phyloP scores from a whole-genome alignment of 1,140 invertebrate genomes.

The Pogonomyrmex californicus region DNA sequence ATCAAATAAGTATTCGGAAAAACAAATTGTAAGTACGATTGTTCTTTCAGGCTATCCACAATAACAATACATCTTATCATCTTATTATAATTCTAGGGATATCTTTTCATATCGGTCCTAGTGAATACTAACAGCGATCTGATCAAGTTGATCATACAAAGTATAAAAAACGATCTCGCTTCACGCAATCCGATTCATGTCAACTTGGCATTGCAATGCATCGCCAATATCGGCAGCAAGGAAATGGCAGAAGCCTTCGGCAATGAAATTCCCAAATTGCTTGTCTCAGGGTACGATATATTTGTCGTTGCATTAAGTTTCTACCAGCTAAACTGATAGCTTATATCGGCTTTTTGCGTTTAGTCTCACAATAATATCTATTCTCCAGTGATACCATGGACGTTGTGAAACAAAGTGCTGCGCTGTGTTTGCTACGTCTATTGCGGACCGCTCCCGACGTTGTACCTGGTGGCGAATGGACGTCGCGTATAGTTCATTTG shows the following conservation, averaged over 20 bases:
- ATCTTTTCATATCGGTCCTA: slow-evolving; percentile 99
- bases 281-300: slow-evolving; percentile 96
- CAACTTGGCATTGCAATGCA: slow-evolving; percentile 99
- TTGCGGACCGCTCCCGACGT: slow-evolving; percentile 97
- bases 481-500: slow-evolving; percentile 99
- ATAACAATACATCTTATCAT: neutral
- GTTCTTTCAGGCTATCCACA: neutral
- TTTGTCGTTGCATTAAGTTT: slow-evolving; percentile 11
- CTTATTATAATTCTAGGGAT: slow-evolving; percentile 91
- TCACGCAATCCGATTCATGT: slow-evolving; percentile 99
- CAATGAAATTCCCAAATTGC: slow-evolving; percentile 98
- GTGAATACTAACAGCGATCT: slow-evolving; percentile 99
- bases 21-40: slow-evolving; percentile 97
- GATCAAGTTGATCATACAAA: slow-evolving; percentile 99
- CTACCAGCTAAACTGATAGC: slow-evolving; percentile 22
- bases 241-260: slow-evolving; percentile 99
- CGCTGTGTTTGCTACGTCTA: slow-evolving; percentile 97
- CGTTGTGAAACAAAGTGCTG: slow-evolving; percentile 99
- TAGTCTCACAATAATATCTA: slow-evolving; percentile 23
- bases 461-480: slow-evolving; percentile 99
- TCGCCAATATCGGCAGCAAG: slow-evolving; percentile 99
- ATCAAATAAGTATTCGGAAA: slow-evolving; percentile 99
- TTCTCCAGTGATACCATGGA: slow-evolving; percentile 98
- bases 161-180: slow-evolving; percentile 99
- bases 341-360: neutral